Base-by-base conservation (phyloP, 2,888 invertebrate species). In the Drosophila limbata region DNA sequence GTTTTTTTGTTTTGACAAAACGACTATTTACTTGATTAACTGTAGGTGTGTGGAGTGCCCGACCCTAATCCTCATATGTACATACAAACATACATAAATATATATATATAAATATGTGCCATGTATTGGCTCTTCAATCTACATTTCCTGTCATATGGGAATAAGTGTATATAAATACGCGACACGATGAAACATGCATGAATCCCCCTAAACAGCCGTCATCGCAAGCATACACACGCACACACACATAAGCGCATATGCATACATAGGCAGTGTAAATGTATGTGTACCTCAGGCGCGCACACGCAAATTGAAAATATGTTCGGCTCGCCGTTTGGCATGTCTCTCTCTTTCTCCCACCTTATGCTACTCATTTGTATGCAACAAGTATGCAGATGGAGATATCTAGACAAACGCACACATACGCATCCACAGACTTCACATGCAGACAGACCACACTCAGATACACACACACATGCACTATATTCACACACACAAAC, bases 331-430 rank as follows among this genome's bases (percentile, higher is more conserved):
- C 63, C 44, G 72, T 77, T 75, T 77, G 51, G 62, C 75, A 61
- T 60, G 60, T 52, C 52, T 71, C 57, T 57, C 68, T 68, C 68
- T 68, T 56, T 65, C 65, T 64, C 42, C 47, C 77, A 65, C 57
- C 62, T 73, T 77, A 77, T 77, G 68, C 64, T 73, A 28, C 77
- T 84, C 84, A 87, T 81, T 84, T 84, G 87, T 84, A 84, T 83
- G 84, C 83, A 81, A 87, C 82, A 82, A 82, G 82, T 82, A 78
- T 78, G 78, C 78, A 79, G 78, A 80, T 77, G 78, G 73, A 79
- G 64, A 77, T 73, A 70, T 60, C 77, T 73, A 70, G 53, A 70
- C 63, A 51, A 37, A 72, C 31, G 59, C 39, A 52, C 45, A 66
- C 28, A 68, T 50, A 15, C 33, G 48, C 52, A 51, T 21, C n/a